phyloP scores from a whole-genome alignment of 2,888 invertebrate species.

The Euclidia mi region DNA sequence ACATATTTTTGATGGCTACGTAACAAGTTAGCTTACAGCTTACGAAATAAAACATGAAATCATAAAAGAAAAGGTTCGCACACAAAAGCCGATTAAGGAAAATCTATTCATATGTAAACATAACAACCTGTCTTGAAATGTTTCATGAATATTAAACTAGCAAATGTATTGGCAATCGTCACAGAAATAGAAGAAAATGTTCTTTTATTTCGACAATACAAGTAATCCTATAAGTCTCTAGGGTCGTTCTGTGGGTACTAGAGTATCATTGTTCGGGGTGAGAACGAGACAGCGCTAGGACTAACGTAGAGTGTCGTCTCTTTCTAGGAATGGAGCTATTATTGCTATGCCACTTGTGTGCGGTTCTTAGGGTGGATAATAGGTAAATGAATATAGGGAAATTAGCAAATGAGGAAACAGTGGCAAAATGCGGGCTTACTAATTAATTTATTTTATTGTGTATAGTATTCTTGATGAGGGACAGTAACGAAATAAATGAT shows the following conservation, averaged over 20 bases:
- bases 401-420: no score
- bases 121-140: slow-evolving; percentile 42
- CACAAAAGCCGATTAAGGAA: slow-evolving; percentile 33
- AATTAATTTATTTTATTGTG: slow-evolving; percentile 3
- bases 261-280: slow-evolving; percentile 29
- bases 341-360: slow-evolving; percentile 24
- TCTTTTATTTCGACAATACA: slow-evolving; percentile 40
- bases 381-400: no score
- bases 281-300: slow-evolving; percentile 16
- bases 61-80: slow-evolving; percentile 13
- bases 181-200: slow-evolving; percentile 42
- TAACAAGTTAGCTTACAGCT: slow-evolving; percentile 3
- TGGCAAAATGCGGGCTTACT: no score
- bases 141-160: slow-evolving; percentile 50
- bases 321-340: slow-evolving; percentile 20
- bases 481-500: no score
- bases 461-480: no score
- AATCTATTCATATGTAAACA: slow-evolving; percentile 37
- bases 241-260: slow-evolving; percentile 26
- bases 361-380: slow-evolving; percentile 20
- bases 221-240: slow-evolving; percentile 48
- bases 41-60: slow-evolving; percentile 19
- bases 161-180: slow-evolving; percentile 49
- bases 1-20: not conserved
- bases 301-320: slow-evolving; percentile 16